phyloP scores from a whole-genome alignment of 2,113 vertebrate genomes.

The Paraplagusia blochii region DNA sequence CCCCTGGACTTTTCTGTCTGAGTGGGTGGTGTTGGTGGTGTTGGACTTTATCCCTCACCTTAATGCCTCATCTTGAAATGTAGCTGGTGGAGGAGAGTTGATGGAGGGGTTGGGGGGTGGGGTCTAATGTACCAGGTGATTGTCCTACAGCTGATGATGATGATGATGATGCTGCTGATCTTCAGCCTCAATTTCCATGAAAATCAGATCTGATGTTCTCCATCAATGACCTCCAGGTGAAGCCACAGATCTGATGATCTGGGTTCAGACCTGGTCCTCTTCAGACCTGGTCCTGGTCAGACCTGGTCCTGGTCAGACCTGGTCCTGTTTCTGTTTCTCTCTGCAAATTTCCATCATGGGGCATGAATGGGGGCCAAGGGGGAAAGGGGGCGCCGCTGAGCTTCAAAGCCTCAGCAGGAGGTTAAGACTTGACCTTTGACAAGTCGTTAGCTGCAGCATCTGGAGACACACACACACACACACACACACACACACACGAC shows the following conservation, averaged over 20 bases:
- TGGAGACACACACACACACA: constrained; percentile 46
- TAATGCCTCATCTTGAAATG: constrained; percentile 24
- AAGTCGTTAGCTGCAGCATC: constrained; percentile 64
- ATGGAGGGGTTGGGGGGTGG: neutral
- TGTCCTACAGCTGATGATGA: constrained; percentile 1
- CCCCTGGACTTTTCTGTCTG: constrained; percentile 51
- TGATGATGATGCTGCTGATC: constrained; percentile 3
- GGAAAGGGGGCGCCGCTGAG: constrained; percentile 31
- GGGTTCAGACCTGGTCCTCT: too few relatives aligned
- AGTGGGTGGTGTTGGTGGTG: constrained; percentile 26
- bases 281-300: too few relatives aligned
- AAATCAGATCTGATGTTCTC: too few relatives aligned
- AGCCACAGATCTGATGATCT: too few relatives aligned
- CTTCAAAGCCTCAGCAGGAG: constrained; percentile 67
- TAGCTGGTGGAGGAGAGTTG: neutral
- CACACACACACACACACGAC: too few relatives aligned
- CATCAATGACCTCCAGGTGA: too few relatives aligned
- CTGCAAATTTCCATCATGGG: constrained; percentile 51
- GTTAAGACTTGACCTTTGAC: constrained; percentile 63
- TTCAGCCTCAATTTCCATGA: too few relatives aligned
- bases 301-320: too few relatives aligned
- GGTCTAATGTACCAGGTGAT: constrained; percentile 4
- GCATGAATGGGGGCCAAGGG: constrained; percentile 35
- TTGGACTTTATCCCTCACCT: constrained; percentile 18
- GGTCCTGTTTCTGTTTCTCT: neutral